Evolutionary conservation across 2,888 invertebrate genomes (phyloP).

Genomic region (Sesamia inferens): DNA sequence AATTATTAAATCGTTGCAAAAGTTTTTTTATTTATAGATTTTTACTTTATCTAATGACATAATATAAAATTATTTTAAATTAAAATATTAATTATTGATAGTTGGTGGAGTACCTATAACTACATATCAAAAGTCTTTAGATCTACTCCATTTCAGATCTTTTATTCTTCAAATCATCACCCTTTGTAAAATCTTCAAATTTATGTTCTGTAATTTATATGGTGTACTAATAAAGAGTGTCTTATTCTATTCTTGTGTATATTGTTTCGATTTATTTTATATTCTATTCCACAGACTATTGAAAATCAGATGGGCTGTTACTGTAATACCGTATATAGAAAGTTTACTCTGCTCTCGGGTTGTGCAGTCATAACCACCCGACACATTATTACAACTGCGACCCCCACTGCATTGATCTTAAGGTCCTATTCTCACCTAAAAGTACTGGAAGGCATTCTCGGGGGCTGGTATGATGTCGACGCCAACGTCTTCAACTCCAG

Average conservation of each 20-base stretch:
- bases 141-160: neutral
- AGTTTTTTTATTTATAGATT: too few species aligned
- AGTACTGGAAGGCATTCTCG: conserved; percentile 66
- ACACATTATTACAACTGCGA: conserved; percentile 77
- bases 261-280: neutral
- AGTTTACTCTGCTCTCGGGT: conserved; percentile 60
- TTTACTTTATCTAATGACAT: too few species aligned
- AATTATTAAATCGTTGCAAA: too few species aligned
- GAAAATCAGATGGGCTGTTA: conserved; percentile 66
- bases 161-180: neutral
- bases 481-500: conserved; percentile 64
- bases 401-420: conserved; percentile 72
- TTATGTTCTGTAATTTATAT: too few species aligned
- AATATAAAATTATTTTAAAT: too few species aligned
- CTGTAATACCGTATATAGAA: conserved; percentile 72
- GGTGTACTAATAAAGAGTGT: neutral
- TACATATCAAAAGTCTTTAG: too few species aligned
- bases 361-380: conserved; percentile 74
- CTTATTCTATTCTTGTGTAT: too few species aligned
- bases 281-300: conserved; percentile 57
- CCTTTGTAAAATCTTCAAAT: too few species aligned
- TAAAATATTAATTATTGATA: too few species aligned
- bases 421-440: conserved; percentile 45
- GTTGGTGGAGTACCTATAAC: too few species aligned
- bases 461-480: conserved; percentile 74